Evolutionary conservation across 2,113 vertebrate species (phyloP).

Genomic region (Acrocephalus arundinaceus): DNA sequence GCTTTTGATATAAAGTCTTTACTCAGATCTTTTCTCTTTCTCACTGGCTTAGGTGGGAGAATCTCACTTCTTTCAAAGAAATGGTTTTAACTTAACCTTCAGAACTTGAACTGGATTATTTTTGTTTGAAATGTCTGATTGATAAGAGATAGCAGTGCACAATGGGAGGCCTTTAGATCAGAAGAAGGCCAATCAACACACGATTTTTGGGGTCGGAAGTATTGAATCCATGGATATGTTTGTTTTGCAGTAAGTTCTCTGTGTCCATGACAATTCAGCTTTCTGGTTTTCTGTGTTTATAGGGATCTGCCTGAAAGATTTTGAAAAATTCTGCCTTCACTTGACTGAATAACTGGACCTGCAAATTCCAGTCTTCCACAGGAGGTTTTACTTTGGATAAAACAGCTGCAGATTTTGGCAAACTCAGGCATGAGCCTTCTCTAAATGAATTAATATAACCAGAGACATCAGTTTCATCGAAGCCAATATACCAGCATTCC

Average conservation of each 20-base stretch:
- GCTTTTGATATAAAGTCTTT: background rate
- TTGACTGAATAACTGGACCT: background rate
- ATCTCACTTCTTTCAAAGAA: background rate
- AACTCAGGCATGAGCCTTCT: background rate
- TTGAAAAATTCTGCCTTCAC: background rate
- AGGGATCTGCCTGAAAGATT: background rate
- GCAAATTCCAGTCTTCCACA: background rate
- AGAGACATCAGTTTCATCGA: background rate
- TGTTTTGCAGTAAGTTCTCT: background rate
- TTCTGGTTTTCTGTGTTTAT: background rate
- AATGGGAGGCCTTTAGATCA: background rate
- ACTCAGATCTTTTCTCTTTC: background rate
- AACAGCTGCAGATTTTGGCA: conserved; percentile 30
- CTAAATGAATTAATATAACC: background rate
- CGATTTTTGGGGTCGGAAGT: background rate
- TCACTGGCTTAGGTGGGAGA: background rate
- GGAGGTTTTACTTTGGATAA: background rate
- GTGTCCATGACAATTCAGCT: background rate
- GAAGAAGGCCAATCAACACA: background rate
- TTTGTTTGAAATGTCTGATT: background rate
- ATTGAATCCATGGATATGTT: accelerated
- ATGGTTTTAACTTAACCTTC: background rate
- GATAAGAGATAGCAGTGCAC: background rate
- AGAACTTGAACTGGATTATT: background rate
- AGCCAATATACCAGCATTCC: background rate